Percentiles rank a stretch among this genome's conserved stretches.
phyloP scores from a whole-genome alignment of 2,888 invertebrate genomes.

The Dolichomitus sp. region DNA sequence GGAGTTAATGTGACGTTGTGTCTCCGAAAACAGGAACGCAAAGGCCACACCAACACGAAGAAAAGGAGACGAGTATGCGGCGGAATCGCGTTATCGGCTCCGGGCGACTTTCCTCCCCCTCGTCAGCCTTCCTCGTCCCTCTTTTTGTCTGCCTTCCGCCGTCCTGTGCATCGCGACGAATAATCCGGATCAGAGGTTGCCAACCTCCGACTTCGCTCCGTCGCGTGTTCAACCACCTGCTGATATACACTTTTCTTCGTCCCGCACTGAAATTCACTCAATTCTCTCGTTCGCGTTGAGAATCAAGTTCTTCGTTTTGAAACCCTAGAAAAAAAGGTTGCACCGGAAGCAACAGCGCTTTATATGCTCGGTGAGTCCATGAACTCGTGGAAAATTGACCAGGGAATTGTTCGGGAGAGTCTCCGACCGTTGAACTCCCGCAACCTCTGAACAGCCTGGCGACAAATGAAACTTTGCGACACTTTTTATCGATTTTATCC shows the following conservation, averaged over 20 bases:
- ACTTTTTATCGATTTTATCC: slow-evolving; percentile 23
- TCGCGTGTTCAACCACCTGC: slow-evolving; percentile 62
- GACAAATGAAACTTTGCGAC: slow-evolving; percentile 19
- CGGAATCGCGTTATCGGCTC: slow-evolving; percentile 62
- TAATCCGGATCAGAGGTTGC: slow-evolving; percentile 66
- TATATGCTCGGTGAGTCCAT: slow-evolving; percentile 1
- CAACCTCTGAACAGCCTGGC: not conserved
- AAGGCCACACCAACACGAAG: slow-evolving; percentile 27
- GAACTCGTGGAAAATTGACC: slow-evolving; percentile 55
- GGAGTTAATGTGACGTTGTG: slow-evolving; percentile 12
- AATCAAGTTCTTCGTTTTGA: slow-evolving; percentile 24
- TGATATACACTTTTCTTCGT: not conserved
- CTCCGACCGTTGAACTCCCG: slow-evolving; percentile 41
- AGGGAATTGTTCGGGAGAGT: slow-evolving; percentile 22
- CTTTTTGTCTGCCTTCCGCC: slow-evolving; percentile 26
- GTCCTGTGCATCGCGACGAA: slow-evolving; percentile 40
- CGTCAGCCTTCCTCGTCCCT: not conserved
- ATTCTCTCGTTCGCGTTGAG: slow-evolving; percentile 20
- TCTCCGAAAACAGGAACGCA: slow-evolving; percentile 18
- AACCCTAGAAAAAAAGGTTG: slow-evolving; percentile 16
- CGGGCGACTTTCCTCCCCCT: slow-evolving; percentile 26
- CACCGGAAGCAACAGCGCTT: slow-evolving; percentile 5
- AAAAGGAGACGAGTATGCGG: slow-evolving; percentile 5
- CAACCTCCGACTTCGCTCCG: slow-evolving; percentile 57
- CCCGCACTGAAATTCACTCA: not conserved